Evolutionary conservation across 1,140 invertebrate species (phyloP).

Genomic region (Rhysida immarginata): DNA sequence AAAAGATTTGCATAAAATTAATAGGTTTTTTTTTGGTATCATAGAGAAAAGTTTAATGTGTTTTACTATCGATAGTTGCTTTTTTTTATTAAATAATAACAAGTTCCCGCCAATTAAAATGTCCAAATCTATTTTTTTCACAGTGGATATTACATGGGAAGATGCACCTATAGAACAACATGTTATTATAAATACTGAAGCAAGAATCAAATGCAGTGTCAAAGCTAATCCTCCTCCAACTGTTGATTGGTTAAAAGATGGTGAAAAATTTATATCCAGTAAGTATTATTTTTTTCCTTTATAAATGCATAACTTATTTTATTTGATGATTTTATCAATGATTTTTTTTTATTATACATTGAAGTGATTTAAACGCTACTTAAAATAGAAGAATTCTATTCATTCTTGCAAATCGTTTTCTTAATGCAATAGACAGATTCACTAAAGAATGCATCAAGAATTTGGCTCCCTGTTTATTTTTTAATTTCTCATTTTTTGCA

Average conservation of each 20-base stretch:
- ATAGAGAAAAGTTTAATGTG: too few species aligned
- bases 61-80: too few species aligned
- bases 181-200: conserved; percentile 56
- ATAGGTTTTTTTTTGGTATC: too few species aligned
- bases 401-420: not conserved
- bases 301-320: not conserved
- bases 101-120: too few species aligned
- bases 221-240: conserved; percentile 63
- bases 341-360: not conserved
- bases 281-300: not conserved
- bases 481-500: too few species aligned
- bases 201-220: conserved; percentile 65
- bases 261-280: conserved; percentile 35
- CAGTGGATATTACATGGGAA: conserved; percentile 67
- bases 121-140: too few species aligned
- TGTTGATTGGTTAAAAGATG: conserved; percentile 69
- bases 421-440: not conserved
- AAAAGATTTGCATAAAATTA: too few species aligned
- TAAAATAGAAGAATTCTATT: not conserved
- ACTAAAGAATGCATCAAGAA: not conserved
- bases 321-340: not conserved
- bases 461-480: too few species aligned
- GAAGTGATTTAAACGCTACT: not conserved
- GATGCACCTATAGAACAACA: conserved; percentile 71
- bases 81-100: too few species aligned